Percentiles rank a stretch among this genome's conserved stretches.
These are phyloP conservation scores for Solea solea DNA, from an alignment of 2,113 vertebrate genomes.

Conservation along the genomic window DNA sequence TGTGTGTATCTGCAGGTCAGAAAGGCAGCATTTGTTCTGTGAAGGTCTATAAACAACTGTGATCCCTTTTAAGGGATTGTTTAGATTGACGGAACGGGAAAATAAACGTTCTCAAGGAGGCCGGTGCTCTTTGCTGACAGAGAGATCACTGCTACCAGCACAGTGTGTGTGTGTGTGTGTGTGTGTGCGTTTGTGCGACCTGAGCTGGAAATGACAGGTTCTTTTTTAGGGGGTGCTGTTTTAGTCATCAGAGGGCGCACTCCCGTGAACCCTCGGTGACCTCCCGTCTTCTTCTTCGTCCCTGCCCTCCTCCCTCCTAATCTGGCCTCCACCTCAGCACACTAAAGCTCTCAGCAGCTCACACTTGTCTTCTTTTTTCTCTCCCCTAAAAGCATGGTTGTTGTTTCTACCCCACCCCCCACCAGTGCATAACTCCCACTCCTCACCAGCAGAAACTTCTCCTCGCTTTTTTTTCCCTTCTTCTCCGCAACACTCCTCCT, in stretches of 20 bases:
- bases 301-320: slow-evolving; percentile 7
- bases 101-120: slow-evolving; percentile 85
- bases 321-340: slow-evolving; percentile 22
- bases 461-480: slow-evolving; percentile 2
- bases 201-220: slow-evolving; percentile 64
- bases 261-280: slow-evolving; percentile 51
- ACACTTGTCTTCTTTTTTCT: slow-evolving; percentile 30
- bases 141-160: slow-evolving; percentile 73
- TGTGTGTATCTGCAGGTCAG: slow-evolving; percentile 65
- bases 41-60: slow-evolving; percentile 84
- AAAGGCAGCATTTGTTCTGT: slow-evolving; percentile 81
- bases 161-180: slow-evolving; percentile 42
- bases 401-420: slow-evolving; percentile 41
- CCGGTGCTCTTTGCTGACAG: slow-evolving; percentile 70
- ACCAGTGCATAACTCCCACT: slow-evolving; percentile 35
- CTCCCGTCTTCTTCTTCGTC: slow-evolving; percentile 19
- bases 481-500: slow-evolving; percentile 56
- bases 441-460: slow-evolving; percentile 59
- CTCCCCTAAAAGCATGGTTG: slow-evolving; percentile 43
- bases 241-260: slow-evolving; percentile 50
- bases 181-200: slow-evolving; percentile 30
- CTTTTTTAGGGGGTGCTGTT: slow-evolving; percentile 58
- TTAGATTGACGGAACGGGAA: slow-evolving; percentile 82
- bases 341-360: slow-evolving; percentile 31
- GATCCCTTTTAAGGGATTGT: slow-evolving; percentile 87